phyloP scores from a whole-genome alignment of 2,113 vertebrate species.

The Microtus montanus region DNA sequence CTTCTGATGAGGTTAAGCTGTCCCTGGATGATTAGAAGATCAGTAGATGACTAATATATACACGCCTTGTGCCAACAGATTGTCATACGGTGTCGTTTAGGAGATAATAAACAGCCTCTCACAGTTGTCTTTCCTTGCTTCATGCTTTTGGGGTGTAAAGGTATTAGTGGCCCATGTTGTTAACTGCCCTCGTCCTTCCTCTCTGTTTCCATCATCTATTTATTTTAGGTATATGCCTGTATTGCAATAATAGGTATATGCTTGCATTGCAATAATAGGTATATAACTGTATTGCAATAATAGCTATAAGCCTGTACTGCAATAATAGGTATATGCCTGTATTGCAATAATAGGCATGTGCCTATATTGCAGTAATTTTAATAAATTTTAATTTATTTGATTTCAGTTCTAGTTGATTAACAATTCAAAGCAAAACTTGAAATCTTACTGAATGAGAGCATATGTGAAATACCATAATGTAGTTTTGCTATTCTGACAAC shows the following conservation, averaged over 20 bases:
- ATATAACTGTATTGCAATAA: not conserved
- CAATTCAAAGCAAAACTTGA: not conserved
- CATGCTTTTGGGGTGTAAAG: not conserved
- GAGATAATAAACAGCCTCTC: not conserved
- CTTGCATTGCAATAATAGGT: not conserved
- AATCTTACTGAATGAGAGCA: not conserved
- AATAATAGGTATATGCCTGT: not conserved
- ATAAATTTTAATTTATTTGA: slow-evolving; percentile 5
- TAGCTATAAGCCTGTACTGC: not conserved
- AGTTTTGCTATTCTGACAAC: not conserved
- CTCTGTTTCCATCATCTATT: too few species aligned
- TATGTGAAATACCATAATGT: not conserved
- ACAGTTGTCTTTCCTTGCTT: not conserved
- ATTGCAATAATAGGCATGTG: too few species aligned
- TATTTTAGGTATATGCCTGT: not conserved
- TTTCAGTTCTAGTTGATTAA: not conserved
- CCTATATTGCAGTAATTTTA: not conserved
- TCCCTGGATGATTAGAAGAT: too few species aligned
- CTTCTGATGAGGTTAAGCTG: not conserved
- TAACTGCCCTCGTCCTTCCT: not conserved
- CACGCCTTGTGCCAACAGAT: not conserved
- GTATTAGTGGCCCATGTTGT: not conserved
- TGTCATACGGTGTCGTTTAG: not conserved
- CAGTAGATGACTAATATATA: not conserved
- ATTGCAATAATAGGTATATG: not conserved